A percentile compares a stretch with the other conserved stretches of the same genome.
Conservation (phyloP, 2,113 vertebrate genomes). For the Ceratotherium simum region DNA sequence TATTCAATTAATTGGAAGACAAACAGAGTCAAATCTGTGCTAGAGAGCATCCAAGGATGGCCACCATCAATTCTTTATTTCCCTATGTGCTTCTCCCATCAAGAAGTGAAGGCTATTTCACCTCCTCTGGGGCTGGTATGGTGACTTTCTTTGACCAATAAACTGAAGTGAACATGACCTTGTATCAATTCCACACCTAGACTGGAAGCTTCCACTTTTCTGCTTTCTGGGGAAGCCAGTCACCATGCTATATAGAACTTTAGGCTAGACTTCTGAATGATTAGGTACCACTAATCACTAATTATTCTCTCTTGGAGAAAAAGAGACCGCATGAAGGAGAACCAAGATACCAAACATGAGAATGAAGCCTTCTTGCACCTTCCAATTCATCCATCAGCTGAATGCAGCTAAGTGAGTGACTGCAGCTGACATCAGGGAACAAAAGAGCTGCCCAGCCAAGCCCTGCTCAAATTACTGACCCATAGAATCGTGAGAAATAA, state of each 20-base stretch:
- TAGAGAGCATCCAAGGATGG: not conserved
- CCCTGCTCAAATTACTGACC: not conserved
- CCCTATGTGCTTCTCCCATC: not conserved
- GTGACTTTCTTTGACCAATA: not conserved
- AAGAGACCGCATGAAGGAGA: not conserved
- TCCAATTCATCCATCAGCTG: not conserved
- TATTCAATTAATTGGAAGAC: not conserved
- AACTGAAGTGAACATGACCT: not conserved
- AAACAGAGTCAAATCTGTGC: not conserved
- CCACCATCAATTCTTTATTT: not conserved
- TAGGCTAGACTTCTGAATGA: not conserved
- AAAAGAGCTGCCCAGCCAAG: not conserved
- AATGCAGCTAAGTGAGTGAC: not conserved
- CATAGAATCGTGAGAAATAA: slow-evolving; percentile 32
- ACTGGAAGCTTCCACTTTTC: not conserved
- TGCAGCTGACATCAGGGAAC: not conserved
- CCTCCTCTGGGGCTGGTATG: not conserved
- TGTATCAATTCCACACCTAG: not conserved
- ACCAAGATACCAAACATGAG: not conserved
- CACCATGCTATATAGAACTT: not conserved
- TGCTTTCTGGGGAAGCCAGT: not conserved
- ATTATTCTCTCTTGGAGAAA: not conserved
- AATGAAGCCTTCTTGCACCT: not conserved
- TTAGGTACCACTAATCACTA: not conserved
- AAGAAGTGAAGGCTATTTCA: not conserved